Evolutionary conservation across 2,113 vertebrate genomes (phyloP).

Genomic region (Petrocephalus microphthalmus): DNA sequence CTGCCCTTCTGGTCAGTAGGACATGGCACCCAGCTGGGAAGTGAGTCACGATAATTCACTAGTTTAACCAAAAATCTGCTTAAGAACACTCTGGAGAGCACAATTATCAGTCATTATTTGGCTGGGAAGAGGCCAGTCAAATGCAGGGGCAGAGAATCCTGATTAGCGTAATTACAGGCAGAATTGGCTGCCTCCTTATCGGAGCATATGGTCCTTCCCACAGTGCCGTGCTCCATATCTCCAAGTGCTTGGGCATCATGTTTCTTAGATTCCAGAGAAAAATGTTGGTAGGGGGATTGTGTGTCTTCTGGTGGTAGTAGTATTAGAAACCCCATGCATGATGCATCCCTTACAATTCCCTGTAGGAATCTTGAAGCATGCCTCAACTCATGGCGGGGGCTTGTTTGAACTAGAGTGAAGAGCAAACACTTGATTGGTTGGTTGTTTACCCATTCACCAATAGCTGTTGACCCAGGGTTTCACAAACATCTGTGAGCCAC

Average conservation of each 20-base stretch:
- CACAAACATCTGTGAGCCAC: not conserved
- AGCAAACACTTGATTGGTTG: not conserved
- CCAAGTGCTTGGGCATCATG: not conserved
- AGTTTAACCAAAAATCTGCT: slow-evolving; percentile 25
- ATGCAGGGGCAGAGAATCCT: not conserved
- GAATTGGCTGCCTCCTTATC: not conserved
- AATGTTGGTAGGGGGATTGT: slow-evolving; percentile 3
- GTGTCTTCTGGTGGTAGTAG: not conserved
- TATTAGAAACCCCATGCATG: not conserved
- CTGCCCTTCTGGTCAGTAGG: not conserved
- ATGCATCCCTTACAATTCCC: not conserved
- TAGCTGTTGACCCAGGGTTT: not conserved
- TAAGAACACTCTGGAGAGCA: slow-evolving; percentile 10
- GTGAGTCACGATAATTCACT: slow-evolving; percentile 7
- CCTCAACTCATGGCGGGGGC: not conserved
- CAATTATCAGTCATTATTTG: slow-evolving; percentile 23
- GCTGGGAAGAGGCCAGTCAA: slow-evolving; percentile 7
- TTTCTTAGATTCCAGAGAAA: not conserved
- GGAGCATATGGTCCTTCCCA: not conserved
- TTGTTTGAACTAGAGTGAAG: not conserved
- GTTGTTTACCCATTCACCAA: not conserved
- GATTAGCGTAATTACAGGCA: not conserved
- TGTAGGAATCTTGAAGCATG: slow-evolving; percentile 3
- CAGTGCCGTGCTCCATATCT: not conserved
- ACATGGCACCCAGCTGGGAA: not conserved